Percentiles rank a stretch among this genome's conserved stretches.
Conservation (phyloP, 1,140 invertebrate genomes). For the Drosophila arawakana region DNA sequence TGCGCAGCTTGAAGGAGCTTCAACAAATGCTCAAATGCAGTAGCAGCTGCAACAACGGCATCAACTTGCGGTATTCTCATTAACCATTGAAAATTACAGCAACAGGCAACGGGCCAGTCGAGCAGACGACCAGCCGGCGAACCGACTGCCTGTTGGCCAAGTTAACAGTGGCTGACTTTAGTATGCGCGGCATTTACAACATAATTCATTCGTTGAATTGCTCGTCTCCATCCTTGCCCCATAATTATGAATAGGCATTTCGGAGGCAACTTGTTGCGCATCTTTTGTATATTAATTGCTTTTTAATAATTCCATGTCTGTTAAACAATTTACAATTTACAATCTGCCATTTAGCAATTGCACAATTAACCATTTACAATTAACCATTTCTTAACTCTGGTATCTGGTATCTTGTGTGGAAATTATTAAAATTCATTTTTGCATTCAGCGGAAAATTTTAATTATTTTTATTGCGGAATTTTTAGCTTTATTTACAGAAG, state of each 20-base stretch:
- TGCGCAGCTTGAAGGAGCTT: slow-evolving; percentile 54
- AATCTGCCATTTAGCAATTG: slow-evolving; percentile 46
- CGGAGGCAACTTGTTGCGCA: slow-evolving; percentile 55
- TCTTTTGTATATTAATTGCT: slow-evolving; percentile 74
- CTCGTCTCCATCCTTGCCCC: slow-evolving; percentile 21
- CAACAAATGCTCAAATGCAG: slow-evolving; percentile 41
- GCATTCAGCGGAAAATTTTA: slow-evolving; percentile 56
- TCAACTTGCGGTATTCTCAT: slow-evolving; percentile 74
- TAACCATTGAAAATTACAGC: slow-evolving; percentile 75
- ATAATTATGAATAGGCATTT: slow-evolving; percentile 73
- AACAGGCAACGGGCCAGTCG: slow-evolving; percentile 11
- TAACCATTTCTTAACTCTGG: slow-evolving; percentile 6
- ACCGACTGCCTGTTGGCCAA: not conserved
- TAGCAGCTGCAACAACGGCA: slow-evolving; percentile 50
- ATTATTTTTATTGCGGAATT: slow-evolving; percentile 56
- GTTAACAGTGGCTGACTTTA: slow-evolving; percentile 25
- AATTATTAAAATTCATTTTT: slow-evolving; percentile 77
- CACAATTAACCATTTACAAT: not conserved
- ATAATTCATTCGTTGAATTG: slow-evolving; percentile 64
- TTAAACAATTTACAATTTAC: slow-evolving; percentile 53
- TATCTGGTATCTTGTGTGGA: slow-evolving; percentile 34
- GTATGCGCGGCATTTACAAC: slow-evolving; percentile 78
- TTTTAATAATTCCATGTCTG: slow-evolving; percentile 73
- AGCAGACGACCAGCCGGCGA: not conserved
- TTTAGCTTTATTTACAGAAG: slow-evolving; percentile 5